These are phyloP conservation scores for Choristoneura rosaceana DNA, from an alignment of 2,888 invertebrate genomes.

Conservation along the genomic window DNA sequence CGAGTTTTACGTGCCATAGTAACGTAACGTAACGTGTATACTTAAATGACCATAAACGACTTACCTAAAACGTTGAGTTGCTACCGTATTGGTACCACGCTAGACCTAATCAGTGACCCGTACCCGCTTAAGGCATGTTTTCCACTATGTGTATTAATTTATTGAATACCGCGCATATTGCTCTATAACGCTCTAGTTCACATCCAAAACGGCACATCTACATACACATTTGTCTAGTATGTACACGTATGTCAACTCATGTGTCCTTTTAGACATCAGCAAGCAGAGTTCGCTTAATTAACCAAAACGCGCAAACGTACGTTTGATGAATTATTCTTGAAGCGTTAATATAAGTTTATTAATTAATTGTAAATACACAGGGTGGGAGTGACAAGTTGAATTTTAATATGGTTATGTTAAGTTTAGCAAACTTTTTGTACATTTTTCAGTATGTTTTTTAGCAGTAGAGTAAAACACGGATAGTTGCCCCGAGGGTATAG, in stretches of 20 bases:
- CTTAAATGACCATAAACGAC: too few species aligned
- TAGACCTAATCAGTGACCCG: neutral
- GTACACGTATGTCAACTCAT: neutral
- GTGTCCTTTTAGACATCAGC: neutral
- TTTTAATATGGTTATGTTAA: neutral
- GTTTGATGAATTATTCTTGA: slow-evolving; percentile 21
- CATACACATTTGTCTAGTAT: neutral
- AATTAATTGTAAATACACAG: slow-evolving; percentile 5
- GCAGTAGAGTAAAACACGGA: too few species aligned
- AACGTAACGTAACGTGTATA: too few species aligned
- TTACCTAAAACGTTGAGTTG: too few species aligned
- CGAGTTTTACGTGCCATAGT: too few species aligned
- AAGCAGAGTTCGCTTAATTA: slow-evolving; percentile 4
- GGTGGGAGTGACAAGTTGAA: slow-evolving; percentile 3
- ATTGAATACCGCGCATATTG: too few species aligned
- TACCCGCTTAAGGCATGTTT: slow-evolving; percentile 4
- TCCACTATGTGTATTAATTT: neutral
- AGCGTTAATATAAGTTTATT: slow-evolving; percentile 7
- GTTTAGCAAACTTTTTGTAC: neutral
- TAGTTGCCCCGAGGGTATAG: too few species aligned
- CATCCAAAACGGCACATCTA: neutral
- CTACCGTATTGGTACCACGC: too few species aligned
- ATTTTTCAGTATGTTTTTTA: neutral
- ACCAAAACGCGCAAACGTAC: slow-evolving; percentile 7
- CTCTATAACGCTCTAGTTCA: too few species aligned